Evolutionary conservation across 2,888 invertebrate genomes (phyloP).

Genomic region (Diarsia mendica): DNA sequence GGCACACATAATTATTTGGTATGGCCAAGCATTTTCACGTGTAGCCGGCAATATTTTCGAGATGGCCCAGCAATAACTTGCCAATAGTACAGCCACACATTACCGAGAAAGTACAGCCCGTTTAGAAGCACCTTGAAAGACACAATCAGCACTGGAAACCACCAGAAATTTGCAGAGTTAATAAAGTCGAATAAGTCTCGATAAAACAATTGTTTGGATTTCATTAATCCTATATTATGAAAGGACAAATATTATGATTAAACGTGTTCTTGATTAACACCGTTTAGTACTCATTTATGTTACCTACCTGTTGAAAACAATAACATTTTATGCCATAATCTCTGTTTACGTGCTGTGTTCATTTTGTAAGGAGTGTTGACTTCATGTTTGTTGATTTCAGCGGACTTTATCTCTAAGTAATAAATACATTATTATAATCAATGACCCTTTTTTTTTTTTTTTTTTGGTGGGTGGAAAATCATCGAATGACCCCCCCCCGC

Average conservation of each 20-base stretch:
- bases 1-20: too few species aligned
- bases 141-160: background rate
- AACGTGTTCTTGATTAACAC: constrained; percentile 9
- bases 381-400: background rate
- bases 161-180: background rate
- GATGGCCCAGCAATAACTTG: too few species aligned
- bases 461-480: too few species aligned
- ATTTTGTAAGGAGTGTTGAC: background rate
- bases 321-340: constrained; percentile 8
- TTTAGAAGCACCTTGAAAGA: too few species aligned
- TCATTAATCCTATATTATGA: background rate
- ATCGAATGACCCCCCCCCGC: too few species aligned
- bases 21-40: too few species aligned
- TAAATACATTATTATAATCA: background rate
- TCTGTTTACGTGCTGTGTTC: background rate
- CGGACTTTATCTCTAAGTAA: background rate
- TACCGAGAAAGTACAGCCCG: too few species aligned
- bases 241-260: constrained; percentile 9
- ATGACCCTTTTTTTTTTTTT: too few species aligned
- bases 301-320: constrained; percentile 4
- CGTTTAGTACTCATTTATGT: background rate
- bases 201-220: background rate
- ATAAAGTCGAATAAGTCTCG: background rate
- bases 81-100: too few species aligned
- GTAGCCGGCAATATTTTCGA: too few species aligned